These are phyloP conservation scores for Rhagonycha lutea DNA, from an alignment of 2,888 invertebrate species.

Conservation along the genomic window DNA sequence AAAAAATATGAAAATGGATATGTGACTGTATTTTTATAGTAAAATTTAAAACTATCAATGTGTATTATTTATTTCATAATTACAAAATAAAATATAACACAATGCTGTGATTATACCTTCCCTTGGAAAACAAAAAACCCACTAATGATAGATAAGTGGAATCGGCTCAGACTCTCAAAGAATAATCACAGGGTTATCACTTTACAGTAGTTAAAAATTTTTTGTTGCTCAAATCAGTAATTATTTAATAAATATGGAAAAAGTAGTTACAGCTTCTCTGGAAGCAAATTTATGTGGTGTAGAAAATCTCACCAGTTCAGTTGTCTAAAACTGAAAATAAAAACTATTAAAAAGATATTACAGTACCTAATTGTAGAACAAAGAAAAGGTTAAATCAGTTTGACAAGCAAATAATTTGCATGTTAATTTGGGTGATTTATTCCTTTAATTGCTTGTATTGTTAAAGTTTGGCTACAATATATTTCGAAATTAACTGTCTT, in stretches of 20 bases:
- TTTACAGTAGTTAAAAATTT: background rate
- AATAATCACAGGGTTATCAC: background rate
- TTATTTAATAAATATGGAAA: background rate
- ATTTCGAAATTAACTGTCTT: background rate
- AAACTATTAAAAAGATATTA: background rate
- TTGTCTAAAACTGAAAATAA: background rate
- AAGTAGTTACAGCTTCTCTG: background rate
- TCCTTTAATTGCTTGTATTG: background rate
- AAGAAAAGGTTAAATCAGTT: background rate
- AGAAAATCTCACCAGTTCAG: background rate
- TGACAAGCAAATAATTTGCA: slow-evolving; percentile 5
- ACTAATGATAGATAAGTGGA: slow-evolving; percentile 3
- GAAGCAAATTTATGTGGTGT: background rate
- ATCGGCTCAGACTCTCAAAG: background rate
- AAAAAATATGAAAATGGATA: no score
- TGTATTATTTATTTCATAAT: background rate
- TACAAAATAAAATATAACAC: background rate
- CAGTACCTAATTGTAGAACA: background rate
- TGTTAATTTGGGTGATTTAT: slow-evolving; percentile 4
- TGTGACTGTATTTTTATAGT: no score
- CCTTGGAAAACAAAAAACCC: background rate
- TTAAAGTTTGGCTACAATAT: background rate
- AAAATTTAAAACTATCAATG: background rate
- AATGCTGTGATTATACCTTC: background rate
- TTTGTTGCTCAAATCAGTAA: background rate